A percentile compares a stretch with the other conserved stretches of the same genome.
Conservation (phyloP, 2,113 vertebrate species). For the Festucalex cinctus region DNA sequence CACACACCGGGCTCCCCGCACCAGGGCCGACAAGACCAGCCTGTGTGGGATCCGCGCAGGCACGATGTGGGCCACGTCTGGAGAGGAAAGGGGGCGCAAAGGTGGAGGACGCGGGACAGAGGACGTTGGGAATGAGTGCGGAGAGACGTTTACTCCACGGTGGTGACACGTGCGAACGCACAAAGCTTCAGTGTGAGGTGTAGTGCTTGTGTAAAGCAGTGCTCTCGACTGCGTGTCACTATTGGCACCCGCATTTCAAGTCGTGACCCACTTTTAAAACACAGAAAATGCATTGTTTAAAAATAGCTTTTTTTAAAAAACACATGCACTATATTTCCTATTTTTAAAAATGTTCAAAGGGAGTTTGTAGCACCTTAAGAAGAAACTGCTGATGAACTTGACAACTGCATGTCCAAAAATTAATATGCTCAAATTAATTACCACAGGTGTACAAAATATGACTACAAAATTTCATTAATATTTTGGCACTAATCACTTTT, state of each 20-base stretch:
- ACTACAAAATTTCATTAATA: not conserved
- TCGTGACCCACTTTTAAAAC: not conserved
- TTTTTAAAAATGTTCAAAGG: not conserved
- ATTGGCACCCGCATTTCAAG: not conserved
- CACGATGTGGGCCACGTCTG: constrained; percentile 43
- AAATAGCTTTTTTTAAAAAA: not conserved
- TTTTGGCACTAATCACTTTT: not conserved
- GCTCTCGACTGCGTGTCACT: not conserved
- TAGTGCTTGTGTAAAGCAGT: constrained; percentile 52
- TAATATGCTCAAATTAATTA: too few relatives aligned
- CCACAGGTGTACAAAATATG: not conserved
- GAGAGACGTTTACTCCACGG: constrained; percentile 44
- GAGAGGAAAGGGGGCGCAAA: constrained; percentile 25
- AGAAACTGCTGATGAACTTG: not conserved
- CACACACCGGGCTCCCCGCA: constrained; percentile 70
- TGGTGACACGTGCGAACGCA: constrained; percentile 61
- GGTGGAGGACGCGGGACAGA: constrained; percentile 51
- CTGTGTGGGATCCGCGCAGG: constrained; percentile 34
- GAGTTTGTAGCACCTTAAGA: not conserved
- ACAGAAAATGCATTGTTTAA: not conserved
- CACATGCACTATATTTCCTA: not conserved
- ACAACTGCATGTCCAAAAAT: not conserved
- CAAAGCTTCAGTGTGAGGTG: constrained; percentile 55
- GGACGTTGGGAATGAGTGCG: constrained; percentile 57
- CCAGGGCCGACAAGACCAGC: constrained; percentile 51